A percentile compares a stretch with the other conserved stretches of the same genome.
Evolutionary conservation across 2,113 vertebrate genomes (phyloP).

Genomic region (Ameiurus melas): DNA sequence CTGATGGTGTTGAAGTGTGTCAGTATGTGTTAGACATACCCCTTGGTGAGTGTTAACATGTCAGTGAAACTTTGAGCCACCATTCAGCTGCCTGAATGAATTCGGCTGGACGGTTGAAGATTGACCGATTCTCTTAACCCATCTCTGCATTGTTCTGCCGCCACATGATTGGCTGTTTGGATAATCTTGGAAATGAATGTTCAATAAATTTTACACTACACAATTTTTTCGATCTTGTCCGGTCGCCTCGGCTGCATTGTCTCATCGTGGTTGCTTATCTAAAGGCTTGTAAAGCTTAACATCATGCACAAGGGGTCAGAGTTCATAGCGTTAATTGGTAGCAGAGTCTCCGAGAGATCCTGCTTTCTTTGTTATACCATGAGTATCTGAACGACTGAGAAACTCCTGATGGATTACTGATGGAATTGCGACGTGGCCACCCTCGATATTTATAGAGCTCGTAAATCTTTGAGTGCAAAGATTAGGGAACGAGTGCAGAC

Average conservation of each 20-base stretch:
- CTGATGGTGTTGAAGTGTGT: neutral
- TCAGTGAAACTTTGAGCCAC: neutral
- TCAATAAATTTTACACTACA: neutral
- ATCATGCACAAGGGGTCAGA: conserved; percentile 47
- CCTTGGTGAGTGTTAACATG: conserved; percentile 5
- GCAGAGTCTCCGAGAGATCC: conserved; percentile 35
- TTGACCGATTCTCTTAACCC: neutral
- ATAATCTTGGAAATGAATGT: neutral
- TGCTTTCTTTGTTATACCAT: conserved; percentile 35
- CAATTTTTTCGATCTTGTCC: conserved; percentile 19
- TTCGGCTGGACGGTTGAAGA: neutral
- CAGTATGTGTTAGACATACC: neutral
- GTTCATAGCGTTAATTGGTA: conserved; percentile 59
- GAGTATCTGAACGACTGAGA: conserved; percentile 33
- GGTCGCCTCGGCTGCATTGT: conserved; percentile 28
- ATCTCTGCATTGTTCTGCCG: neutral
- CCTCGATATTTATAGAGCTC: neutral
- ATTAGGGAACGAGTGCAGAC: neutral
- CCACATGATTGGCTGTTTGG: neutral
- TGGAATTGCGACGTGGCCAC: neutral
- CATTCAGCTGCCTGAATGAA: neutral
- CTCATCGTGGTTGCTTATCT: conserved; percentile 31
- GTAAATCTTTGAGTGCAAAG: neutral
- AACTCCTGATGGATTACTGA: conserved; percentile 31
- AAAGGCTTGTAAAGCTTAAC: conserved; percentile 48